Evolutionary conservation across 1,140 invertebrate genomes (phyloP), one percentile per base, ranked within the genome.

Genomic region (Chironomus striatipennis): DNA sequence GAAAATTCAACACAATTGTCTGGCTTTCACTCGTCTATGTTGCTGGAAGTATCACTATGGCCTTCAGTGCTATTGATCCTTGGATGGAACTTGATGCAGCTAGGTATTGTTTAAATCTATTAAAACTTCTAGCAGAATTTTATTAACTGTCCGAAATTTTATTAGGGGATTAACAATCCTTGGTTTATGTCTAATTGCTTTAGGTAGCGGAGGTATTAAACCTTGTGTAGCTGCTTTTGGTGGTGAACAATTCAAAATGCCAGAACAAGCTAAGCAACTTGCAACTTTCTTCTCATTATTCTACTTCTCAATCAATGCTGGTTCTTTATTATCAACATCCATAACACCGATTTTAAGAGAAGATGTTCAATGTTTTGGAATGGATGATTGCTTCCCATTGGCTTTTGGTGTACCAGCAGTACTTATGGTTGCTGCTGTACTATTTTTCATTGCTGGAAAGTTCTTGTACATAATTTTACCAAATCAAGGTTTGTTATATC

Each of bases 181-280:
- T 18, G 93, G 93, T 1, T 81, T 96, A 77, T 77, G 90, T 0
- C 82, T 96, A 21, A 93, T 97, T 77, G 93, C 93, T 2, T 74
- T 95, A 10, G 94, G 94, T 2, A 95, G 94, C 0, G 97, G 95
- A 7, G 94, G 96, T 0, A 98, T 98, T 80, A 98, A 98, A 81
- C 95, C 97, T 0, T 98, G 95, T 81, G 95, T 98, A 0, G 89
- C 93, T 0, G 92, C 96, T 0, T 98, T 98, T 83, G 96, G 96
- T 24, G 96, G 94, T 5, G 96, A 98, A 83, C 96, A 98, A 84
- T 96, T 95, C 82, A 83, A 87, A 75, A 77, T 92, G 34, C 92
- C 92, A 0, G 87, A 90, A 79, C 92, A 91, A 83, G 90, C 88
- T 79, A 83, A 82, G 77, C 88, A 94, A 78, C 83, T 95, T 18